A percentile compares a stretch with the other conserved stretches of the same genome.
Evolutionary conservation across 2,888 invertebrate species (phyloP).

Genomic region (Gari tellinella): DNA sequence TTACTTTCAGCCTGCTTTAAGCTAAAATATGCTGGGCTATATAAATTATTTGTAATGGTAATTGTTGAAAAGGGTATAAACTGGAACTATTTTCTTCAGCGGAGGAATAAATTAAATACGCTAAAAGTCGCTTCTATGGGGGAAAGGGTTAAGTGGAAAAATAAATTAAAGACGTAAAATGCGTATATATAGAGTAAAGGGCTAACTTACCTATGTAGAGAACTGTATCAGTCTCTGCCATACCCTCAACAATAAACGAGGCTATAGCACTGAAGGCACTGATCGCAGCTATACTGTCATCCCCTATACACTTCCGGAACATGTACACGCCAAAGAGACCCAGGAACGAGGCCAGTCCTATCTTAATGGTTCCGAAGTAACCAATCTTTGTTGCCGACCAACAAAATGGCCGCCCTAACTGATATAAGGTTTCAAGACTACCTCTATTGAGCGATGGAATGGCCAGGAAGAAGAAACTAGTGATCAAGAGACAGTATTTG

Average conservation of each 20-base stretch:
- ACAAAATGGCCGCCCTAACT: constrained; percentile 65
- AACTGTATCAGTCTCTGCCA: constrained; percentile 44
- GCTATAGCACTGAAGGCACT: constrained; percentile 28
- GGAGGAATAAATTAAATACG: too few species aligned
- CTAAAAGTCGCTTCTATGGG: too few species aligned
- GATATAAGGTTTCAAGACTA: constrained; percentile 60
- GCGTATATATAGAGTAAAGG: too few species aligned
- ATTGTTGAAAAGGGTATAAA: too few species aligned
- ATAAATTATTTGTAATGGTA: too few species aligned
- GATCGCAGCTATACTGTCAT: constrained; percentile 53
- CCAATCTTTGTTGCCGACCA: constrained; percentile 65
- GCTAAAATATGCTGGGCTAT: too few species aligned
- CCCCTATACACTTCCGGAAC: constrained; percentile 51
- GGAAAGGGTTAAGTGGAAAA: too few species aligned
- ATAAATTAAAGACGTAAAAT: too few species aligned
- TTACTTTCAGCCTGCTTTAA: too few species aligned
- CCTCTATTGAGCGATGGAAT: constrained; percentile 35
- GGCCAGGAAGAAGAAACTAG: constrained; percentile 38
- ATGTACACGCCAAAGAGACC: constrained; percentile 48
- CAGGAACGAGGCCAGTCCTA: constrained; percentile 27
- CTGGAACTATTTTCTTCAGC: too few species aligned
- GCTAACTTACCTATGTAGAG: constrained; percentile 57
- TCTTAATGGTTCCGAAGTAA: constrained; percentile 47
- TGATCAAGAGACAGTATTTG: constrained; percentile 44
- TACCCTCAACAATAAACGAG: constrained; percentile 54